phyloP scores from a whole-genome alignment of 1,140 invertebrate species.

The Pseudomyrmex dendroicus region DNA sequence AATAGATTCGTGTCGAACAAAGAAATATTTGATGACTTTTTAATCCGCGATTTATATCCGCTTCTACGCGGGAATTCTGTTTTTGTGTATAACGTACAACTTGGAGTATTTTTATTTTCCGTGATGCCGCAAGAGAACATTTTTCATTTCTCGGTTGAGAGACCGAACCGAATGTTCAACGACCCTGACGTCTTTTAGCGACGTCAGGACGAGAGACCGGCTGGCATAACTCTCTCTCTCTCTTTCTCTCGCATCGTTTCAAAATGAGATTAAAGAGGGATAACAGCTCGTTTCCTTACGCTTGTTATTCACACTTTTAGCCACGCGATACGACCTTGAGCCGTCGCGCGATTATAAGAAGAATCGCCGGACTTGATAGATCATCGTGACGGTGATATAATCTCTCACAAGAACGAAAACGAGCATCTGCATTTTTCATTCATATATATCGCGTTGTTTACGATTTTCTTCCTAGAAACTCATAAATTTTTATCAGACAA shows the following conservation, averaged over 20 bases:
- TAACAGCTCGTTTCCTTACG: conserved; percentile 25
- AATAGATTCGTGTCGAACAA: too few species aligned
- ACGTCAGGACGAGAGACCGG: neutral
- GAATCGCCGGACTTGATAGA: conserved; percentile 11
- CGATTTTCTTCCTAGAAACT: neutral
- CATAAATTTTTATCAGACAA: neutral
- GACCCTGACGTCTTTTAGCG: neutral
- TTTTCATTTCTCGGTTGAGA: neutral
- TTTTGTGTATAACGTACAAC: too few species aligned
- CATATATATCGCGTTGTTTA: neutral
- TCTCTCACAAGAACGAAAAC: neutral
- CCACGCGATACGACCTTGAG: conserved; percentile 21
- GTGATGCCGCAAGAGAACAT: neutral
- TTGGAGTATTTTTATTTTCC: too few species aligned
- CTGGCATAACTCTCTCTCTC: conserved; percentile 9
- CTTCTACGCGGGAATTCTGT: neutral
- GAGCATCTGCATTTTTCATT: neutral
- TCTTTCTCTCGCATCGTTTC: neutral
- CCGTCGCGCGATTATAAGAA: neutral
- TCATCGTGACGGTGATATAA: conserved; percentile 4
- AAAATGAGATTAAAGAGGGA: conserved; percentile 53
- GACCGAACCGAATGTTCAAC: neutral
- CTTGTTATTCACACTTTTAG: conserved; percentile 41
- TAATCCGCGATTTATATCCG: neutral
- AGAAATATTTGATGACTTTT: conserved; percentile 11